Conservation (phyloP, 2,797 vertebrate species). For the Sparidentex hasta region DNA sequence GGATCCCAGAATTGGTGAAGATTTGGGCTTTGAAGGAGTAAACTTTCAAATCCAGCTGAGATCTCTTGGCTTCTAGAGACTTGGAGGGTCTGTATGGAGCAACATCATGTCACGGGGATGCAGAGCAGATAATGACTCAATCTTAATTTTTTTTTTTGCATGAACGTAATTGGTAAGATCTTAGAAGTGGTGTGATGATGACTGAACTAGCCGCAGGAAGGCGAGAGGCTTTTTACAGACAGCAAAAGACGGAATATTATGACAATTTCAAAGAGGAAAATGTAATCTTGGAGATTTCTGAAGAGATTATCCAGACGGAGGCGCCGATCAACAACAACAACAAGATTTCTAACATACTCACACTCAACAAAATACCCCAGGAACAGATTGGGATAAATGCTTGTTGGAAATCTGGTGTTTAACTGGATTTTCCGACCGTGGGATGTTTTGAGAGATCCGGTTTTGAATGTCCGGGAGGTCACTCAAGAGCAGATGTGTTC, state of each 20-base stretch:
- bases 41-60: too few relatives aligned
- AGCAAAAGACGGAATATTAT: neutral
- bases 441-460: neutral
- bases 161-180: neutral
- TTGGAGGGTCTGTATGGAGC: too few relatives aligned
- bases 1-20: too few relatives aligned
- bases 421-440: neutral
- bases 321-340: conserved; percentile 25
- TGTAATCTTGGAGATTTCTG: neutral
- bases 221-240: conserved; percentile 1
- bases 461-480: neutral
- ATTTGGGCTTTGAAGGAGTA: too few relatives aligned
- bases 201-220: neutral
- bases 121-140: too few relatives aligned
- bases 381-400: neutral
- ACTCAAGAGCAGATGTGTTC: neutral
- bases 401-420: neutral
- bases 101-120: too few relatives aligned
- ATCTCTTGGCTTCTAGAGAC: too few relatives aligned
- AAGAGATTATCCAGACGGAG: conserved; percentile 1
- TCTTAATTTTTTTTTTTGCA: too few relatives aligned
- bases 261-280: neutral
- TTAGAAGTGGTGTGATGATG: neutral
- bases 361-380: neutral
- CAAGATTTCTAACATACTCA: conserved; percentile 7